Evolutionary conservation across 2,888 invertebrate genomes (phyloP).

Genomic region (Nymphalis c-album): DNA sequence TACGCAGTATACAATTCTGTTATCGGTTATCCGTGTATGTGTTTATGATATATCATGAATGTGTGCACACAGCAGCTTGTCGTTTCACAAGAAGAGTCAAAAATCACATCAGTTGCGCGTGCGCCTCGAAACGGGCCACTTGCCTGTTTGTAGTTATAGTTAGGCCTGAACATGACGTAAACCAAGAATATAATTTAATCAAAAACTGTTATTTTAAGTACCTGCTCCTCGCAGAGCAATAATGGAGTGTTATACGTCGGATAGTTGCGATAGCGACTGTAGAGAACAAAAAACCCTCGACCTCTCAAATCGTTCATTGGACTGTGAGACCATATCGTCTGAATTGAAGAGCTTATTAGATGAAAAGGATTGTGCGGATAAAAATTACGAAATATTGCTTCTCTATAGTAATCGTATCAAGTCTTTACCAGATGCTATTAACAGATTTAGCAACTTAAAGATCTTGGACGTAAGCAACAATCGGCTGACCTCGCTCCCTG

Average conservation of each 20-base stretch:
- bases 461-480: conserved; percentile 94
- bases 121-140: conserved; percentile 58
- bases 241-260: conserved; percentile 92
- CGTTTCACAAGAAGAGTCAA: conserved; percentile 17
- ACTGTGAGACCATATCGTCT: conserved; percentile 78
- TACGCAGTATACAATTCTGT: conserved; percentile 20
- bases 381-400: conserved; percentile 86
- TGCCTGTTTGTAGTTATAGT: conserved; percentile 12
- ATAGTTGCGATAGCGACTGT: conserved; percentile 90
- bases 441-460: conserved; percentile 87
- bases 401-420: conserved; percentile 93
- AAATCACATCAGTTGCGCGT: conserved; percentile 67
- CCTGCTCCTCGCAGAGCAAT: conserved; percentile 39
- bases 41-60: conserved; percentile 1
- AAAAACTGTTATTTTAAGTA: conserved; percentile 30
- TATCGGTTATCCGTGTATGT: conserved; percentile 18
- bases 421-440: conserved; percentile 83
- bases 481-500: conserved; percentile 87
- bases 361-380: conserved; percentile 79
- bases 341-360: conserved; percentile 83
- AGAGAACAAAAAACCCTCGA: conserved; percentile 87
- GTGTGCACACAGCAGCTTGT: conserved; percentile 11
- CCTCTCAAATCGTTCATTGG: conserved; percentile 77
- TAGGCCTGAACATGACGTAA: conserved; percentile 54
- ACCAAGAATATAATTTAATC: conserved; percentile 33